A percentile compares a stretch with the other conserved stretches of the same genome.
phyloP scores from a whole-genome alignment of 2,113 vertebrate genomes.

The Ptyas mucosa region DNA sequence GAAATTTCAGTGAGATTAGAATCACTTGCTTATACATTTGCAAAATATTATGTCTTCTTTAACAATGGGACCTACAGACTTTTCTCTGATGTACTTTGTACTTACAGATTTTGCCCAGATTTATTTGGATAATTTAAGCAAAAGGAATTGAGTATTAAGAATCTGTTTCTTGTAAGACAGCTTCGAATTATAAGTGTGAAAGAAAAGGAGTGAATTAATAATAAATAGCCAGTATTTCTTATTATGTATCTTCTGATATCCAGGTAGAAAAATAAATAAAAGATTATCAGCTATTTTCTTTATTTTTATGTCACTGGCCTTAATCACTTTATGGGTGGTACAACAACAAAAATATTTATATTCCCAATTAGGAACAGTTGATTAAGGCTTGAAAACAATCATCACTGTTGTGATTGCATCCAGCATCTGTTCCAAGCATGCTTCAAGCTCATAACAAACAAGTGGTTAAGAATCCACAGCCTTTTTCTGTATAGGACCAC shows the following conservation, averaged over 20 bases:
- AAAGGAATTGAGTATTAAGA: background rate
- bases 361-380: constrained; percentile 25
- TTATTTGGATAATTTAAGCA: background rate
- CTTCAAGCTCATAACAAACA: background rate
- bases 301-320: background rate
- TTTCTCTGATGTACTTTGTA: background rate
- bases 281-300: background rate
- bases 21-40: background rate
- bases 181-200: background rate
- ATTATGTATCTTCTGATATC: background rate
- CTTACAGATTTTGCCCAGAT: background rate
- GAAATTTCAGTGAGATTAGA: background rate
- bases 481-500: background rate
- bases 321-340: background rate
- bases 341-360: constrained; percentile 13
- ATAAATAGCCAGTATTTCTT: background rate
- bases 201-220: background rate
- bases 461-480: background rate
- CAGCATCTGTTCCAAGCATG: background rate
- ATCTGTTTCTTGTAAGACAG: background rate
- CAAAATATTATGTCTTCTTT: background rate
- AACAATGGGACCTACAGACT: background rate
- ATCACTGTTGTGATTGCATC: background rate
- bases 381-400: constrained; percentile 17
- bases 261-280: background rate